Conservation (phyloP, 2,113 vertebrate genomes). For the Salvator merianae region DNA sequence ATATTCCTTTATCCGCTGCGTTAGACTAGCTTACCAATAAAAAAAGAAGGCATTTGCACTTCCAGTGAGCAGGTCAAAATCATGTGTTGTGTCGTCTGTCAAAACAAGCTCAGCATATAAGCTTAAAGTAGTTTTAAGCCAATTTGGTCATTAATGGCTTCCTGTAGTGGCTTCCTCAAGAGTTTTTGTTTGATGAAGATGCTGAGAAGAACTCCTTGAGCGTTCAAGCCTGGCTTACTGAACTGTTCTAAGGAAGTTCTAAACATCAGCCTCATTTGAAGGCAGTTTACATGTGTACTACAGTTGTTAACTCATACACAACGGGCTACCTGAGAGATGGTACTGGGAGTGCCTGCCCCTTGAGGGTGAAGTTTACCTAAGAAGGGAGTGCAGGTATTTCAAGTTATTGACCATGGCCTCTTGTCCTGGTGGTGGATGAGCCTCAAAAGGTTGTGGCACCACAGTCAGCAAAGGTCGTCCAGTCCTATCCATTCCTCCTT, state of each 20-base stretch:
- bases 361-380: slow-evolving; percentile 73
- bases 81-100: neutral
- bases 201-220: neutral
- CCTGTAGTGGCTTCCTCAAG: neutral
- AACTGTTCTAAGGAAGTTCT: neutral
- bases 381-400: slow-evolving; percentile 81
- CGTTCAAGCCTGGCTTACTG: neutral
- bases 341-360: too few species aligned
- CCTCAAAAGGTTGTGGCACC: slow-evolving; percentile 60
- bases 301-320: neutral
- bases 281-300: neutral
- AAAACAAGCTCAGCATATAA: neutral
- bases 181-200: neutral
- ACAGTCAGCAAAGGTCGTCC: slow-evolving; percentile 81
- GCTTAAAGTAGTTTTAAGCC: neutral
- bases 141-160: neutral
- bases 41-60: neutral
- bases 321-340: neutral
- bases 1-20: neutral
- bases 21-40: neutral
- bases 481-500: slow-evolving; percentile 78
- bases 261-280: neutral
- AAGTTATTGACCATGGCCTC: slow-evolving; percentile 73
- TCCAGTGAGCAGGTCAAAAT: neutral
- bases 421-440: slow-evolving; percentile 60